Percentiles rank a stretch among this genome's conserved stretches.
Evolutionary conservation across 1,140 invertebrate genomes (phyloP).

Genomic region (Lithobius niger): DNA sequence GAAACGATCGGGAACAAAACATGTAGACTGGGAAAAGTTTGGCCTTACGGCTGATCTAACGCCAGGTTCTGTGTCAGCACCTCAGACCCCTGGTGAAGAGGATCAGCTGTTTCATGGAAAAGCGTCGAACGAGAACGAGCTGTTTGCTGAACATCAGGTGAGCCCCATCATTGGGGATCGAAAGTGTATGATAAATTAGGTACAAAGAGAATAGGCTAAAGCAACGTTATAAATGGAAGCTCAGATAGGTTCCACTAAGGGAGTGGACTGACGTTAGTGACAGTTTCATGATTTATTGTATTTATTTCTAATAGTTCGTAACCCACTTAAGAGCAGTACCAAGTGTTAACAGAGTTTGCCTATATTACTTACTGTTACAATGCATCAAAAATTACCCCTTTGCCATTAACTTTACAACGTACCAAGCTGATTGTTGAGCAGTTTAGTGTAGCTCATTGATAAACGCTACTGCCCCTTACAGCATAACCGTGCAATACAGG

Average conservation of each 20-base stretch:
- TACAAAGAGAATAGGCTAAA: background rate
- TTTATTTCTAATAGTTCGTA: background rate
- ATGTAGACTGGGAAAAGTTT: background rate
- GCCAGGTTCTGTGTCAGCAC: background rate
- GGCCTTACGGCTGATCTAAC: background rate
- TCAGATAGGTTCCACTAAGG: no score
- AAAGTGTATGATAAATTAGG: background rate
- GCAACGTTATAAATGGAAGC: background rate
- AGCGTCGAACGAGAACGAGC: background rate
- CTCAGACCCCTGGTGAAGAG: background rate
- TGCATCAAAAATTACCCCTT: no score
- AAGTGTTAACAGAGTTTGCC: no score
- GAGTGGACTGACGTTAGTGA: background rate
- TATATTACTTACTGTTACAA: no score
- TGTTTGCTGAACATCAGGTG: background rate
- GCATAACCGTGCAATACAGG: no score
- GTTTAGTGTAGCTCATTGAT: no score
- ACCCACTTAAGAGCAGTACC: background rate
- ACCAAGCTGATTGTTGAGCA: no score
- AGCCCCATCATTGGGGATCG: background rate
- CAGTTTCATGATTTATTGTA: background rate
- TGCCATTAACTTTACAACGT: no score
- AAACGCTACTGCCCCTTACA: no score
- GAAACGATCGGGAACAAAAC: no score
- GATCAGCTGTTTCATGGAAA: background rate